These are phyloP conservation scores for rabbit (Oryctolagus cuniculus) DNA, from an alignment of 2,113 vertebrate genomes.

Conservation along the genomic window mOryCun1.1 NC_091435.1:10151501-10152000, in stretches of 20 bases:
- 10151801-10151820: neutral
- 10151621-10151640: neutral
- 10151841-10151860: slow-evolving; percentile 37
- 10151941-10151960: neutral
- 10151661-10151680: neutral
- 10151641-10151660: neutral
- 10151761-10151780: neutral
- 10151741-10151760: neutral
- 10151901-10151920: neutral
- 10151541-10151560: neutral
- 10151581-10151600: neutral
- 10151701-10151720: neutral
- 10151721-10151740: neutral
- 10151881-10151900: neutral
- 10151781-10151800: neutral
- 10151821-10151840: neutral
- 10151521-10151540: neutral
- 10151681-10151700: neutral
- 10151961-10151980: neutral
- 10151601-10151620: neutral
- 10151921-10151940: neutral
- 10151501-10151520: neutral
- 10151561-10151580: neutral
- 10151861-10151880: neutral
- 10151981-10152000: neutral